Conservation (phyloP, 2,888 invertebrate species). For the Meteorus colon region DNA sequence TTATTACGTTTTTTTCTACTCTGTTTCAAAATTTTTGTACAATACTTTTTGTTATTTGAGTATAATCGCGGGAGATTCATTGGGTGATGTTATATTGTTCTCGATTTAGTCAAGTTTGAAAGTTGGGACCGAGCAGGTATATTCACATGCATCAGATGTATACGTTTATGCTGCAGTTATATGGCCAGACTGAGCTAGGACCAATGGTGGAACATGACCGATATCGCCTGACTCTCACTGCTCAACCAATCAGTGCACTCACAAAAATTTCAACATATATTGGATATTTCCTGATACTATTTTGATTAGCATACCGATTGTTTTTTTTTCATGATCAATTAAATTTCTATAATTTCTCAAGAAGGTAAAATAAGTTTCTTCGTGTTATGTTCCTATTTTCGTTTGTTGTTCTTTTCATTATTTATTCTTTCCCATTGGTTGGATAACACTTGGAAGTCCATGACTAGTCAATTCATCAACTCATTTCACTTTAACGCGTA, state of each 20-base stretch:
- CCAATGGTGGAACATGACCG: neutral
- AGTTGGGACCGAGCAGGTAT: neutral
- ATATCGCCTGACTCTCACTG: neutral
- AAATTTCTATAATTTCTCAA: neutral
- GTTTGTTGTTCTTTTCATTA: neutral
- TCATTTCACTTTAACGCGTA: neutral
- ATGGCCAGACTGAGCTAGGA: neutral
- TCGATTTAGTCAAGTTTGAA: neutral
- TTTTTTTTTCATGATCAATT: neutral
- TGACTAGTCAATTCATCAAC: constrained; percentile 2
- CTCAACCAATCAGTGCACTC: neutral
- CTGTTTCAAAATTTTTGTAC: no score
- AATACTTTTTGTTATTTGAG: no score
- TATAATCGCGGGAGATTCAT: neutral
- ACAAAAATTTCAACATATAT: neutral
- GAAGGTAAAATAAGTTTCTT: no score
- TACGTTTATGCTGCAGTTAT: neutral
- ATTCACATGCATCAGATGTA: neutral
- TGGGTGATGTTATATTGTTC: neutral
- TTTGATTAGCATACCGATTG: no score
- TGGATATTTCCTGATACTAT: neutral
- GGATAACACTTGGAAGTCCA: neutral
- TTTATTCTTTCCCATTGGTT: neutral
- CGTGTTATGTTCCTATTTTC: neutral
- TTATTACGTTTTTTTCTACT: no score